Conservation (phyloP, 2,888 invertebrate genomes). For the Aelia acuminata region DNA sequence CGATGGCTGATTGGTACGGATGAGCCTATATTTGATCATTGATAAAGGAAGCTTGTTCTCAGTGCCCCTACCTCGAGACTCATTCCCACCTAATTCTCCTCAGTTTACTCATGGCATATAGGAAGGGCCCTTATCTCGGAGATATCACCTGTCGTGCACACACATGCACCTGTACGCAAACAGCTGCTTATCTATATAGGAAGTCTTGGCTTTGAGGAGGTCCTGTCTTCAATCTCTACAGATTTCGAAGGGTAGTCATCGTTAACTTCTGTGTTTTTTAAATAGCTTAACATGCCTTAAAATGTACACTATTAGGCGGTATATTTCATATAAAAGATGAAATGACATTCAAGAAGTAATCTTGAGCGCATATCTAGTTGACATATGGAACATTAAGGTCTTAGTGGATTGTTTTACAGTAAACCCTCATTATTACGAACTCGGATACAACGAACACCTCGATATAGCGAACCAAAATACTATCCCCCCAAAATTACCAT, state of each 20-base stretch:
- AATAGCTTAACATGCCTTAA: too few relatives aligned
- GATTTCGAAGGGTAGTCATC: background rate
- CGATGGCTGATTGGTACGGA: background rate
- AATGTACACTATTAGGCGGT: too few relatives aligned
- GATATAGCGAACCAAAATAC: too few relatives aligned
- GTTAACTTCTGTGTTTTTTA: too few relatives aligned
- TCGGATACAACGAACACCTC: too few relatives aligned
- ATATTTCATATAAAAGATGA: too few relatives aligned
- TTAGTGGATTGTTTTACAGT: too few relatives aligned
- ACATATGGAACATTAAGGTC: too few relatives aligned
- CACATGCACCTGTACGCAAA: constrained; percentile 44
- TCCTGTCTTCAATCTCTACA: background rate
- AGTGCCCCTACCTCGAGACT: background rate
- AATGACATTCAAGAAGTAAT: too few relatives aligned
- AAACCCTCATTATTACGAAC: too few relatives aligned
- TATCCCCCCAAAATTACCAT: too few relatives aligned
- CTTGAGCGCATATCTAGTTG: too few relatives aligned
- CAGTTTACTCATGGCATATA: constrained; percentile 49
- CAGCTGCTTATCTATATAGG: constrained; percentile 52
- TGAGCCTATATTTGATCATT: constrained; percentile 30
- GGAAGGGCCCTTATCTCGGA: constrained; percentile 45
- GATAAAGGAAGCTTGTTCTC: constrained; percentile 39
- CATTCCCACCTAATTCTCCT: constrained; percentile 52
- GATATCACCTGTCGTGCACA: constrained; percentile 51
- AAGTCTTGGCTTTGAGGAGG: constrained; percentile 15